Conservation (phyloP, 2,888 invertebrate species). For the Asteroscopus sphinx region DNA sequence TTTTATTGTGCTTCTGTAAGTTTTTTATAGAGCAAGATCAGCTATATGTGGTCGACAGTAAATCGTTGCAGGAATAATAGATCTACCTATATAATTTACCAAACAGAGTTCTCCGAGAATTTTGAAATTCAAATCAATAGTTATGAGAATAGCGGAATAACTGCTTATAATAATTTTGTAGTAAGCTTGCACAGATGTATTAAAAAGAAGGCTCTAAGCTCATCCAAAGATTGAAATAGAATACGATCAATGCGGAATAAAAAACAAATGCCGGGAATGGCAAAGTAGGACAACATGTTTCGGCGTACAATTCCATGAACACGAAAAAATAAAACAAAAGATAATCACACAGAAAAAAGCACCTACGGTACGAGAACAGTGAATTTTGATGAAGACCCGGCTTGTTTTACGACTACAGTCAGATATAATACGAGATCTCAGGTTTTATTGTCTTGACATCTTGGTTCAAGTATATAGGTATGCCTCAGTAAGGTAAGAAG, state of each 20-base stretch:
- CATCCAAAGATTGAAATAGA: not conserved
- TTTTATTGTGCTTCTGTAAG: no score
- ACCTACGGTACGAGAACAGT: slow-evolving; percentile 27
- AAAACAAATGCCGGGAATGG: slow-evolving; percentile 15
- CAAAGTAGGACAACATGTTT: slow-evolving; percentile 30
- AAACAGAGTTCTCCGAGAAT: no score
- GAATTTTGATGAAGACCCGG: slow-evolving; percentile 28
- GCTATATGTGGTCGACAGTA: no score
- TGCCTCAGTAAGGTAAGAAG: slow-evolving; percentile 17
- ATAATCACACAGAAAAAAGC: slow-evolving; percentile 34
- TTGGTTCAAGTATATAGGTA: slow-evolving; percentile 43
- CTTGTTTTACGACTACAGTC: slow-evolving; percentile 38
- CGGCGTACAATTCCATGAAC: slow-evolving; percentile 21
- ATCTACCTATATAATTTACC: no score
- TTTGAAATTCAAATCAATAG: no score
- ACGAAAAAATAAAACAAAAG: slow-evolving; percentile 37
- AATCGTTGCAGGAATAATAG: no score
- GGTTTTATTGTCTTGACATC: slow-evolving; percentile 42
- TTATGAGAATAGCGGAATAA: no score
- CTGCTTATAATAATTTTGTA: not conserved
- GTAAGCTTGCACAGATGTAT: not conserved
- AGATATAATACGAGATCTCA: slow-evolving; percentile 31
- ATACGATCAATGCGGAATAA: slow-evolving; percentile 26
- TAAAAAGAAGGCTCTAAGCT: no score
- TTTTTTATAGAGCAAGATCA: no score